phyloP scores from a whole-genome alignment of 2,888 invertebrate genomes.

The Machimus atricapillus region DNA sequence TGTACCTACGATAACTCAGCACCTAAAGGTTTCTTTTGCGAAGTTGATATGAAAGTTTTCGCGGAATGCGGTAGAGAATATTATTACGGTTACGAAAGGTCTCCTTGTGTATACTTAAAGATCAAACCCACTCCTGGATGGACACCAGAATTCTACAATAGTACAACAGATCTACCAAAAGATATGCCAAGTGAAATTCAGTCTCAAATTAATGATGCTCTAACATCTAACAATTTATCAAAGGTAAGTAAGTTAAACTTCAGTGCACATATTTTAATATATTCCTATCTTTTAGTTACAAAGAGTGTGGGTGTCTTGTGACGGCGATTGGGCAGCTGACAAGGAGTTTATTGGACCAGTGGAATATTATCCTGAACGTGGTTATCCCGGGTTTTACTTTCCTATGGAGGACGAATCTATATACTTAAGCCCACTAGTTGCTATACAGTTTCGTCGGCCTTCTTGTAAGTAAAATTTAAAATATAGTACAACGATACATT shows the following conservation, averaged over 20 bases:
- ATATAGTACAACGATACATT: neutral
- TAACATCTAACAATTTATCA: neutral
- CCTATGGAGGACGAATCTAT: conserved; percentile 86
- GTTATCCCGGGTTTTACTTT: conserved; percentile 89
- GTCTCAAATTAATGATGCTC: neutral
- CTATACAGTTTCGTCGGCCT: conserved; percentile 83
- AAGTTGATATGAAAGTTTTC: conserved; percentile 83
- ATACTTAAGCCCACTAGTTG: conserved; percentile 87
- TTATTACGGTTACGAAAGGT: conserved; percentile 87
- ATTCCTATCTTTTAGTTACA: conserved; percentile 69
- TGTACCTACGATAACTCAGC: conserved; percentile 75
- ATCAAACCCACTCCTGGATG: conserved; percentile 94
- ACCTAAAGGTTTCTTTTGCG: conserved; percentile 80
- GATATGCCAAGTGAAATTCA: conserved; percentile 70
- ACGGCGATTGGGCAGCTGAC: conserved; percentile 93
- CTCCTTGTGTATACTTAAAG: conserved; percentile 94
- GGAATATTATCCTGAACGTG: conserved; percentile 79
- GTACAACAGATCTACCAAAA: conserved; percentile 71
- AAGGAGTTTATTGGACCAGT: conserved; percentile 89
- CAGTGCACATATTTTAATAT: conserved; percentile 22
- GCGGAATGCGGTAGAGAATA: conserved; percentile 82
- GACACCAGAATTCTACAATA: conserved; percentile 83
- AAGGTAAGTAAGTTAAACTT: neutral
- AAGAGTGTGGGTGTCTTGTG: conserved; percentile 91
- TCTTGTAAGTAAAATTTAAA: conserved; percentile 70